These are phyloP conservation scores for Calephelis nemesis DNA, from an alignment of 1,140 invertebrate genomes.

Conservation along the genomic window DNA sequence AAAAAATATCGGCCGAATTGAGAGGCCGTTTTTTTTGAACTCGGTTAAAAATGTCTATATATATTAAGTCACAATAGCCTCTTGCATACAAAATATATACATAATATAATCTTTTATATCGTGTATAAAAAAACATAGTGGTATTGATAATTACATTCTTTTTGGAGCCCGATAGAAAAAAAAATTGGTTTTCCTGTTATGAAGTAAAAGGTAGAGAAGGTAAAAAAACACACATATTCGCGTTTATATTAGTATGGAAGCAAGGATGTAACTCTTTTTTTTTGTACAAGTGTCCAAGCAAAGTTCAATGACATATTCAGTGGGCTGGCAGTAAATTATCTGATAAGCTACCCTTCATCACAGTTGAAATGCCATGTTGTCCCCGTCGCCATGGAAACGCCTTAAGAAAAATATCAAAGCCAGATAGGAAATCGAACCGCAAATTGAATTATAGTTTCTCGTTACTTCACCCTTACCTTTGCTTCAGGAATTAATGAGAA, in stretches of 20 bases:
- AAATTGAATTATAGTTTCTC: slow-evolving; percentile 55
- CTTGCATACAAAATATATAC: too few species aligned
- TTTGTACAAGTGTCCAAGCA: neutral
- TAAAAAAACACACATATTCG: neutral
- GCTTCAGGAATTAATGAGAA: slow-evolving; percentile 34
- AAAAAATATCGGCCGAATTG: too few species aligned
- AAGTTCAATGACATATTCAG: slow-evolving; percentile 28
- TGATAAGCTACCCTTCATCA: slow-evolving; percentile 56
- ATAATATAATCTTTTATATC: too few species aligned
- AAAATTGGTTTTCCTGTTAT: too few species aligned
- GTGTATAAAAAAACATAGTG: too few species aligned
- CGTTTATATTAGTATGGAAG: too few species aligned
- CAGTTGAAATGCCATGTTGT: slow-evolving; percentile 35
- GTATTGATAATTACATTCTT: too few species aligned
- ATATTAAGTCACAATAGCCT: too few species aligned
- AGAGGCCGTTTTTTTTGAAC: too few species aligned
- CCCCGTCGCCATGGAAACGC: slow-evolving; percentile 45
- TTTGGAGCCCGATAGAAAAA: too few species aligned
- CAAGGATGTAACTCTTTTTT: neutral
- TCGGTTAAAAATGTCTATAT: too few species aligned
- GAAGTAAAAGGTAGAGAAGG: too few species aligned
- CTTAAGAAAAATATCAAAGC: slow-evolving; percentile 47
- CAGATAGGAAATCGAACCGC: slow-evolving; percentile 43
- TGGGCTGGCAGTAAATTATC: slow-evolving; percentile 54
- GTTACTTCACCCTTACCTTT: slow-evolving; percentile 46